A percentile compares a stretch with the other conserved stretches of the same genome.
Evolutionary conservation across 2,888 invertebrate species (phyloP).

Genomic region (Drosophila nr. fundita): DNA sequence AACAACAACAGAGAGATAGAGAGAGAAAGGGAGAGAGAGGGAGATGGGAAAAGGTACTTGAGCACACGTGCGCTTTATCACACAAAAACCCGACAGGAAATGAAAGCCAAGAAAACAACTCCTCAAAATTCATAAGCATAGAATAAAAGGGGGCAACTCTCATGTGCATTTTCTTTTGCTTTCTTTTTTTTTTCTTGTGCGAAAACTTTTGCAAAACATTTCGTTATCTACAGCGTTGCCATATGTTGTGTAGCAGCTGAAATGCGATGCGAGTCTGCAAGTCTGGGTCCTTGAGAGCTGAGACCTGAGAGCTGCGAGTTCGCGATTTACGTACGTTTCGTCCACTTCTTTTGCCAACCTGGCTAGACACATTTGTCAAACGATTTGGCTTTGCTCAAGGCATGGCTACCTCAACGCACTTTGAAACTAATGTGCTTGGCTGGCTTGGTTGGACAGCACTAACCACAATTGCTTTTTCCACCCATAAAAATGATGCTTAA

Average conservation of each 20-base stretch:
- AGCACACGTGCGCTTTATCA: slow-evolving; percentile 66
- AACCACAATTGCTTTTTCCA: slow-evolving; percentile 53
- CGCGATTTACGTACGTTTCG: not conserved
- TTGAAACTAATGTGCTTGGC: slow-evolving; percentile 5
- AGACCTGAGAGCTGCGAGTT: not conserved
- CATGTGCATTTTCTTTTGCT: slow-evolving; percentile 35
- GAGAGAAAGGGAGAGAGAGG: not conserved
- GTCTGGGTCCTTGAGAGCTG: not conserved
- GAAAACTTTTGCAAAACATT: slow-evolving; percentile 38
- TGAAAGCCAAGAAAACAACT: slow-evolving; percentile 33
- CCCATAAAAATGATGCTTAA: slow-evolving; percentile 47
- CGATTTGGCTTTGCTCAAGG: slow-evolving; percentile 46
- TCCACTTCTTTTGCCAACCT: slow-evolving; percentile 19
- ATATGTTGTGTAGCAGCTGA: slow-evolving; percentile 34
- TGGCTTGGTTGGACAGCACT: slow-evolving; percentile 48
- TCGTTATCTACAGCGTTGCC: slow-evolving; percentile 55
- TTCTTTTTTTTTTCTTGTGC: slow-evolving; percentile 1
- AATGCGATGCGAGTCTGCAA: slow-evolving; percentile 10
- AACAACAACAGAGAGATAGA: slow-evolving; percentile 31
- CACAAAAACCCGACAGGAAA: slow-evolving; percentile 43
- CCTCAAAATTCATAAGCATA: slow-evolving; percentile 24
- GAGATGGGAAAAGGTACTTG: slow-evolving; percentile 31
- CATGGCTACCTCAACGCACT: slow-evolving; percentile 27
- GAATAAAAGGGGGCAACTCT: not conserved
- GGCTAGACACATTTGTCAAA: slow-evolving; percentile 82